These are phyloP conservation scores for Colletes gigas DNA, from an alignment of 1,140 invertebrate genomes.

Conservation along the genomic window DNA sequence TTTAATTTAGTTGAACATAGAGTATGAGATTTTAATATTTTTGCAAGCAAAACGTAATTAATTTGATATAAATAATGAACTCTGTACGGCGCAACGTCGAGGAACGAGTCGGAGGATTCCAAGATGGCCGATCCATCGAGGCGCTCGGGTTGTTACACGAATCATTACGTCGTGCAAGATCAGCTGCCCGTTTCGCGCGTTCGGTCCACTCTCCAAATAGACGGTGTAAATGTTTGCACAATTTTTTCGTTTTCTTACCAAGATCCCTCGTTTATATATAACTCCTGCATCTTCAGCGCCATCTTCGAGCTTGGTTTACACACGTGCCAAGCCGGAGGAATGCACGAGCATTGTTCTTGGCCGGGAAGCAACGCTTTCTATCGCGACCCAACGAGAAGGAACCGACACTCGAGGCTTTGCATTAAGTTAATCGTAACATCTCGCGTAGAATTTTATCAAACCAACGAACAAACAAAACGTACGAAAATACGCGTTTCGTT, in stretches of 20 bases:
- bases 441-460: too few species aligned
- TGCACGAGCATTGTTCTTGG: slow-evolving; percentile 46
- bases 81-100: background rate
- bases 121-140: too few species aligned
- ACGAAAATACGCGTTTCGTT: too few species aligned
- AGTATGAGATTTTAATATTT: too few species aligned
- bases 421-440: too few species aligned
- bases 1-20: too few species aligned
- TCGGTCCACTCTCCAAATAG: slow-evolving; percentile 52
- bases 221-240: slow-evolving; percentile 57
- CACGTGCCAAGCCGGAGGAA: slow-evolving; percentile 47
- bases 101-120: background rate
- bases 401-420: background rate
- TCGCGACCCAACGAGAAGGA: background rate
- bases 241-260: slow-evolving; percentile 51
- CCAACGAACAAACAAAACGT: too few species aligned
- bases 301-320: slow-evolving; percentile 14
- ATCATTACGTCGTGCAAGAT: slow-evolving; percentile 22
- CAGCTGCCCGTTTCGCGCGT: background rate
- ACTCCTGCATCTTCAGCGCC: slow-evolving; percentile 15
- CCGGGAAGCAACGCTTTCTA: slow-evolving; percentile 7
- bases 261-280: slow-evolving; percentile 29
- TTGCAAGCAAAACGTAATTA: too few species aligned
- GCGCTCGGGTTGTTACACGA: slow-evolving; percentile 3
- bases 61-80: too few species aligned